A percentile compares a stretch with the other conserved stretches of the same genome.
phyloP scores from a whole-genome alignment of 2,888 invertebrate genomes.

The Campoletis raptor region DNA sequence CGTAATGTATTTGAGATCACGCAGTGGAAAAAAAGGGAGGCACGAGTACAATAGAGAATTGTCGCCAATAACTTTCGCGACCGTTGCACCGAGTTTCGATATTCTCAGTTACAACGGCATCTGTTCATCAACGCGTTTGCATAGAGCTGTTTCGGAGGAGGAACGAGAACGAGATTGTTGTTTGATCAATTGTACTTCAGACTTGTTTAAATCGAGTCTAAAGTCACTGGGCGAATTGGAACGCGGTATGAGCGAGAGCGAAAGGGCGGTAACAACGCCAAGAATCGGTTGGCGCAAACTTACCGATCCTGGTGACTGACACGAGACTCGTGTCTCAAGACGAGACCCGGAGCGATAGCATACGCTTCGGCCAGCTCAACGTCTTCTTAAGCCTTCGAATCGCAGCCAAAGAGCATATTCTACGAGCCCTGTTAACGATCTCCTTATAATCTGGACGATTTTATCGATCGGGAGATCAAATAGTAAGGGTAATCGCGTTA shows the following conservation, averaged over 20 bases:
- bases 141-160: background rate
- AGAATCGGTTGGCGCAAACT: conserved; percentile 85
- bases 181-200: conserved; percentile 28
- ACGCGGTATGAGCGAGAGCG: conserved; percentile 83
- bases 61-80: conserved; percentile 57
- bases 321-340: conserved; percentile 79
- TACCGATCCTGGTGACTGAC: conserved; percentile 88
- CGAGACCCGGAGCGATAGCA: conserved; percentile 82
- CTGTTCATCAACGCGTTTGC: background rate
- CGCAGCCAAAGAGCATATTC: background rate
- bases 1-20: conserved; percentile 84
- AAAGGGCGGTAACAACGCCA: conserved; percentile 81
- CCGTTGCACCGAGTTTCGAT: conserved; percentile 25
- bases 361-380: conserved; percentile 72
- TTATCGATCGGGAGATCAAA: background rate
- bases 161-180: conserved; percentile 32
- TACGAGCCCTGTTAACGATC: conserved; percentile 6
- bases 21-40: conserved; percentile 77
- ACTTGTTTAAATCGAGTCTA: conserved; percentile 40
- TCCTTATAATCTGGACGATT: conserved; percentile 2
- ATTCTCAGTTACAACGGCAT: background rate
- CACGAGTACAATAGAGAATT: conserved; percentile 78
- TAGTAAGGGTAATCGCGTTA: background rate
- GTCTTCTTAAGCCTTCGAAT: background rate
- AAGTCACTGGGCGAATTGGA: conserved; percentile 72